Base-by-base conservation (phyloP, 2,888 invertebrate species). In the Andrena dorsata region DNA sequence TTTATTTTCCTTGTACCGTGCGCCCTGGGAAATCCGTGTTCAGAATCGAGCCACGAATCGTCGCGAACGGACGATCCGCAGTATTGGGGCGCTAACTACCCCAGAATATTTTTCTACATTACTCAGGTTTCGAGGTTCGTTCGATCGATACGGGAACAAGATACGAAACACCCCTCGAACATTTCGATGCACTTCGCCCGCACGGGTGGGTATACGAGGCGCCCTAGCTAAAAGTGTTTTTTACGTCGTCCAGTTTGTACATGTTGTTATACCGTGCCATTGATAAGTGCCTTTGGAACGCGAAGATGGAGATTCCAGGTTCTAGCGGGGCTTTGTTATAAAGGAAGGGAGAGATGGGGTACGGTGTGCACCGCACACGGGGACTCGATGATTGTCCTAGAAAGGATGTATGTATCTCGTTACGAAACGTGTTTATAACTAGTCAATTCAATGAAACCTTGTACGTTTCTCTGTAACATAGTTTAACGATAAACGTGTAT, bases 371-470 rank as follows among this genome's bases (percentile, higher is more conserved):
- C 20, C 13, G 60, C 23, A 26, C 26, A 23, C 58, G 35, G 60
- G 41, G 32, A 41, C 30, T 23, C n/a, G 8, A 28, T 26, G 26
- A 23, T 56, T 8, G 28, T 63, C n/a, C 51, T 35, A n/a, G 65
- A 80, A 74, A 70, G 85, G 84, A 81, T 56, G 20, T 26, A 87
- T 82, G 66, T 30, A 23, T 70, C 74, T 74, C 51, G 58, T 35
- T 26, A 13, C 64, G 88, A 88, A 86, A 90, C 89, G 90, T 90
- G 92, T 92, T 91, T 93, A 87, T 90, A 90, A 92, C 93, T 93
- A 93, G 93, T 93, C 93, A 92, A 92, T 72, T 83, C 41, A 49
- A 85, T 83, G 58, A 88, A 86, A 80, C 61, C 63, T 58, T 86
- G 82, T 80, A 88, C 56, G 83, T 84, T 86, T 87, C 80, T 78